A percentile compares a stretch with the other conserved stretches of the same genome.
Conservation (phyloP, 2,888 invertebrate genomes). For the Megamerina dolium region DNA sequence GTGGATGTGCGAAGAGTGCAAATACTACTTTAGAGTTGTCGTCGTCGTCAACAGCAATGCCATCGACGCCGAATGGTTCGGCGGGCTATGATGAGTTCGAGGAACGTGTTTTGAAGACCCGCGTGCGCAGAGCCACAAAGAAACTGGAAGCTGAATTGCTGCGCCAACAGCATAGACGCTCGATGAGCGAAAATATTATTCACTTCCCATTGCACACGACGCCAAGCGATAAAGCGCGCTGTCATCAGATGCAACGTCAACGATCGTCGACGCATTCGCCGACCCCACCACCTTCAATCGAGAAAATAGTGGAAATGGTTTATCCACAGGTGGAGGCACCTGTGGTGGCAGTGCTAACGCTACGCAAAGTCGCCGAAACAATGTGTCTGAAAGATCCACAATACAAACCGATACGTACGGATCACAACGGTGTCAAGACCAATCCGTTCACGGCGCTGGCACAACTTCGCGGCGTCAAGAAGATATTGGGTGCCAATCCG, state of each 20-base stretch:
- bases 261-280: conserved; percentile 43
- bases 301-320: conserved; percentile 60
- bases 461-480: conserved; percentile 74
- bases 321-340: conserved; percentile 44
- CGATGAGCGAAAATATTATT: conserved; percentile 66
- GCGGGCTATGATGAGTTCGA: conserved; percentile 38
- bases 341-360: conserved; percentile 51
- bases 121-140: conserved; percentile 44
- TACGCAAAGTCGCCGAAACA: conserved; percentile 71
- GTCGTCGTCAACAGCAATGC: conserved; percentile 24
- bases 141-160: conserved; percentile 48
- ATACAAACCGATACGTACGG: conserved; percentile 59
- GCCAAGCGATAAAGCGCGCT: conserved; percentile 69
- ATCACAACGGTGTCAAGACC: conserved; percentile 50
- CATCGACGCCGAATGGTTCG: conserved; percentile 29
- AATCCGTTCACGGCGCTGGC: conserved; percentile 72
- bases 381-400: conserved; percentile 81
- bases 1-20: conserved; percentile 32
- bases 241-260: conserved; percentile 57
- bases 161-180: conserved; percentile 63
- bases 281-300: conserved; percentile 51
- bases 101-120: conserved; percentile 37
- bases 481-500: conserved; percentile 65
- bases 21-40: conserved; percentile 20
- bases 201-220: conserved; percentile 57